Conservation (phyloP, 2,888 invertebrate genomes). For the Nysson spinosus region DNA sequence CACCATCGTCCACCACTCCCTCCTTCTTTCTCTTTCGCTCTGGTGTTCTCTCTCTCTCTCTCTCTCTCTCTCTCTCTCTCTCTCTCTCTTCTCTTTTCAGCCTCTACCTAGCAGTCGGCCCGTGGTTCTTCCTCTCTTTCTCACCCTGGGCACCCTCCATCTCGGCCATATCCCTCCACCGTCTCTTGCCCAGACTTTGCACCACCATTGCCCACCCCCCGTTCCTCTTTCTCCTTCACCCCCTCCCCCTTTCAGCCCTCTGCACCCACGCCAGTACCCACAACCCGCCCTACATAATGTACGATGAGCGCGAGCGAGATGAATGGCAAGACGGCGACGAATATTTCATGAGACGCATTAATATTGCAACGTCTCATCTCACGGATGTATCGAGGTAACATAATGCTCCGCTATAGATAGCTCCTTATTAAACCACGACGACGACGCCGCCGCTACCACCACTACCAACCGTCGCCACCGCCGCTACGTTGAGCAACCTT, state of each 20-base stretch:
- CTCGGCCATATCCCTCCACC: constrained; percentile 23
- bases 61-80: constrained; percentile 5
- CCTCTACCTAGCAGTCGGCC: constrained; percentile 28
- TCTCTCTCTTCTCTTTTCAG: constrained; percentile 7
- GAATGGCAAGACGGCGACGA: constrained; percentile 76
- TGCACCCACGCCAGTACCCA: constrained; percentile 18
- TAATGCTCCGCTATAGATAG: constrained; percentile 79
- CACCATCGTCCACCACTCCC: constrained; percentile 29
- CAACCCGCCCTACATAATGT: constrained; percentile 54
- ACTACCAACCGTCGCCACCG: neutral
- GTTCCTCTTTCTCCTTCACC: constrained; percentile 13
- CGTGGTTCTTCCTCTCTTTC: constrained; percentile 19
- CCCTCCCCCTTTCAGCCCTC: constrained; percentile 38
- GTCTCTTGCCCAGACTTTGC: too few species aligned
- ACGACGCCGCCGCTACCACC: constrained; percentile 27
- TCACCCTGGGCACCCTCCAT: constrained; percentile 14
- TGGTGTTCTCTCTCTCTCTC: constrained; percentile 22
- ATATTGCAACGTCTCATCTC: constrained; percentile 77
- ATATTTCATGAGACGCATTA: constrained; percentile 76
- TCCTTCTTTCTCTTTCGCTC: constrained; percentile 10
- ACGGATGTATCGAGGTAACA: constrained; percentile 77
- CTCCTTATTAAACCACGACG: constrained; percentile 78
- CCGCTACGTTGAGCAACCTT: constrained; percentile 65
- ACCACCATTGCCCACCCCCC: constrained; percentile 1
- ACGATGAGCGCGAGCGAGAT: constrained; percentile 69